Conservation (phyloP, 2,797 vertebrate genomes). For the Hydrocynus forskahlii region DNA sequence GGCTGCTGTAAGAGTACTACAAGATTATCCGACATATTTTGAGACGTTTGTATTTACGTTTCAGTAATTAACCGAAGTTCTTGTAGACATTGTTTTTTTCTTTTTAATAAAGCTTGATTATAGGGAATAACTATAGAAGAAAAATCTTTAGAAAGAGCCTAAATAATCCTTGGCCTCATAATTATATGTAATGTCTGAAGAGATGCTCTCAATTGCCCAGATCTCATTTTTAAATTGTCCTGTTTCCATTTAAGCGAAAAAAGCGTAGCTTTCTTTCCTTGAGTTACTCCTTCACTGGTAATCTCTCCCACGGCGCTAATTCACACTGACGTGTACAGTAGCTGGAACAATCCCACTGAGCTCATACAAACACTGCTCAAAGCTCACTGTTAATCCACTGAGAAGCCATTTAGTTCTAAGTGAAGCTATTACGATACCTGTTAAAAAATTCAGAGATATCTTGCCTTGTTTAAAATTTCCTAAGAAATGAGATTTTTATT, state of each 20-base stretch:
- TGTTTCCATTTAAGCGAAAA: not conserved
- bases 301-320: not conserved
- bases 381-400: not conserved
- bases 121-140: too few species aligned
- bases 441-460: not conserved
- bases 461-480: not conserved
- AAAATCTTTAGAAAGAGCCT: too few species aligned
- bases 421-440: not conserved
- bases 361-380: conserved; percentile 16
- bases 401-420: not conserved
- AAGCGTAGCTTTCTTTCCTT: not conserved
- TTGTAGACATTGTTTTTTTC: too few species aligned
- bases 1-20: too few species aligned
- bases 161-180: too few species aligned
- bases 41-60: too few species aligned
- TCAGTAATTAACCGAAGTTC: too few species aligned
- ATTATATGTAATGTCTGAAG: too few species aligned
- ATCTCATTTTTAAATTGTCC: not conserved
- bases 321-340: conserved; percentile 23
- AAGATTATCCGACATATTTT: not conserved
- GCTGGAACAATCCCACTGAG: not conserved
- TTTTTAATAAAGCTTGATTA: too few species aligned
- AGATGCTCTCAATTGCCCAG: not conserved
- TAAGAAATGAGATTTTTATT: not conserved
- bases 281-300: not conserved